phyloP scores from a whole-genome alignment of 2,797 vertebrate species.

The Ispidina picta region DNA sequence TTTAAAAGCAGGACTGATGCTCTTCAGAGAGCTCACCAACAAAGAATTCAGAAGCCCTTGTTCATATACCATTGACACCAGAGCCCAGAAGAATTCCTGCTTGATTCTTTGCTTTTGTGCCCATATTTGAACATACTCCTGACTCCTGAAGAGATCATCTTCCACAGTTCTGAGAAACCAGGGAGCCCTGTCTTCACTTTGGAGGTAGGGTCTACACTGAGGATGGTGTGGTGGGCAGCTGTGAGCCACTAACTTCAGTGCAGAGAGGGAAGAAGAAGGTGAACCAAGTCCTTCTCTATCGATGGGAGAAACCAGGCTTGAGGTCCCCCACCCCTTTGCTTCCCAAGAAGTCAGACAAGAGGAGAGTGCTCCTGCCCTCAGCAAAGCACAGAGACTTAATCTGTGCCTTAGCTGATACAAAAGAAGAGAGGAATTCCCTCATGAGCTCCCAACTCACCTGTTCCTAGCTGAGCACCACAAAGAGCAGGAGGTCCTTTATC shows the following conservation, averaged over 20 bases:
- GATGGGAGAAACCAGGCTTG: not conserved
- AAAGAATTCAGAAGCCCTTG: not conserved
- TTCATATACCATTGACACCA: not conserved
- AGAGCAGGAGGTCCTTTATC: not conserved
- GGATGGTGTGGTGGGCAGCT: not conserved
- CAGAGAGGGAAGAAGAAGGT: not conserved
- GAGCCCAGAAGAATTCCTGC: not conserved
- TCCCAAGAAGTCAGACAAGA: not conserved
- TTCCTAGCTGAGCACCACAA: not conserved
- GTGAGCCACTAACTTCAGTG: not conserved
- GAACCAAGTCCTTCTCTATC: not conserved
- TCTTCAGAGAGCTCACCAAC: not conserved
- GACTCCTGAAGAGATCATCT: not conserved
- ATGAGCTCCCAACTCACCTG: not conserved
- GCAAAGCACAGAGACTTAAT: rapidly evolving
- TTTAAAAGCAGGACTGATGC: not conserved
- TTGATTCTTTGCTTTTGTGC: not conserved
- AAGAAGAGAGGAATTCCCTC: not conserved
- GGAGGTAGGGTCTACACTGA: not conserved
- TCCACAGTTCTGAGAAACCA: not conserved
- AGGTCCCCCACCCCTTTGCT: not conserved
- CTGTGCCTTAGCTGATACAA: not conserved
- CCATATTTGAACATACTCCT: not conserved
- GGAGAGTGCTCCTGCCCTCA: not conserved
- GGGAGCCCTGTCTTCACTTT: not conserved